Evolutionary conservation across 2,888 invertebrate genomes (phyloP).

Genomic region (Aphidoletes aphidimyza): DNA sequence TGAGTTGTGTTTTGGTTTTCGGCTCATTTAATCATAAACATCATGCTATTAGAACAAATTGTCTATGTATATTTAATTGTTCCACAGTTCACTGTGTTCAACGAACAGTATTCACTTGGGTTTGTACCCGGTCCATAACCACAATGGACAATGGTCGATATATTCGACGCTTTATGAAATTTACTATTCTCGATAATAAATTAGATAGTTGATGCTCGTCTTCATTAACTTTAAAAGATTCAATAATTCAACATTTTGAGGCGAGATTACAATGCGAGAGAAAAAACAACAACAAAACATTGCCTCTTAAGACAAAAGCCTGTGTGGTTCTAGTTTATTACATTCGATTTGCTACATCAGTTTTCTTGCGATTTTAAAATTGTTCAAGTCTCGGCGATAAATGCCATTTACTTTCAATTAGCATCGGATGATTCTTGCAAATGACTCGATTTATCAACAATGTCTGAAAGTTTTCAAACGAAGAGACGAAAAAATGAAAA

Average conservation of each 20-base stretch:
- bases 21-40: constrained; percentile 34
- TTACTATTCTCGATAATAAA: not conserved
- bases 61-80: not conserved
- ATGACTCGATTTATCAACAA: not conserved
- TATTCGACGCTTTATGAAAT: not conserved
- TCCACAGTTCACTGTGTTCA: too few relatives aligned
- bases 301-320: not conserved
- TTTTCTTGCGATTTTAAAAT: constrained; percentile 15
- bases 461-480: too few relatives aligned
- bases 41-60: constrained; percentile 16
- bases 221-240: constrained; percentile 33
- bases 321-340: not conserved
- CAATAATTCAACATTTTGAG: not conserved
- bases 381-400: not conserved
- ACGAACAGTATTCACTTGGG: too few relatives aligned
- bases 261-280: not conserved
- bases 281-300: not conserved
- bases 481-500: too few relatives aligned
- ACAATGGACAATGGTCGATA: too few relatives aligned
- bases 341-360: not conserved
- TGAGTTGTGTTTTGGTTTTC: constrained; percentile 27
- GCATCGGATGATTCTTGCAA: constrained; percentile 2
- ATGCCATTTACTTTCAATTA: constrained; percentile 46
- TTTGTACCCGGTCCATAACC: too few relatives aligned
- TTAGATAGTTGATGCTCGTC: constrained; percentile 5